These are phyloP conservation scores for Lepetodrilus schrolli DNA, from an alignment of 2,888 invertebrate genomes.

Conservation along the genomic window DNA sequence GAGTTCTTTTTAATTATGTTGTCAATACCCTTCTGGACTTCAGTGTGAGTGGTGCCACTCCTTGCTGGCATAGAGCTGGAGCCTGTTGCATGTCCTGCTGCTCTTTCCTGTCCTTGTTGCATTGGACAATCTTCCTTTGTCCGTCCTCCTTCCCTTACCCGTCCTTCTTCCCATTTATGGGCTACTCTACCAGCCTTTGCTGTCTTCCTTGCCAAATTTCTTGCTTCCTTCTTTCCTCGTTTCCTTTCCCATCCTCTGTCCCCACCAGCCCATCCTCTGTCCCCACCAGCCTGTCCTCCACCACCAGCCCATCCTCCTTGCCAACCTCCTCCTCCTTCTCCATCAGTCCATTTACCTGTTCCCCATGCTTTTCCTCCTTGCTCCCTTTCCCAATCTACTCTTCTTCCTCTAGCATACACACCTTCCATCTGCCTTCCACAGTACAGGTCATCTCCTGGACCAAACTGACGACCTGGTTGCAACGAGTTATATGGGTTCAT, in stretches of 20 bases:
- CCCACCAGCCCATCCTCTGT: background rate
- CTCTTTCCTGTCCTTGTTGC: background rate
- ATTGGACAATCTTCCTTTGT: background rate
- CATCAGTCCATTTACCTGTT: conserved; percentile 9
- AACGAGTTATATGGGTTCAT: too few relatives aligned
- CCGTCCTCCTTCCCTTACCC: background rate
- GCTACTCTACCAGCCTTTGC: conserved; percentile 22
- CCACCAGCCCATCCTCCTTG: background rate
- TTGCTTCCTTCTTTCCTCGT: conserved; percentile 20
- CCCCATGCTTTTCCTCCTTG: background rate
- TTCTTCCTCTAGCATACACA: background rate
- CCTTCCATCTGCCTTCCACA: too few relatives aligned
- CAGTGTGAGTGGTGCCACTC: background rate
- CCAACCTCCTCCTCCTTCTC: conserved; percentile 25
- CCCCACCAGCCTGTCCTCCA: background rate
- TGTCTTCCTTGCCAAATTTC: conserved; percentile 24
- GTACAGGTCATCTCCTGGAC: too few relatives aligned
- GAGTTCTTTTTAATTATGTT: conserved; percentile 44
- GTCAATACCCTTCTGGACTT: conserved; percentile 41
- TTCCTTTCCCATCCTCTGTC: background rate
- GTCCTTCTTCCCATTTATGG: background rate
- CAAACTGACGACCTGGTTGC: too few relatives aligned
- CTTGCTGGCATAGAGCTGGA: conserved; percentile 34
- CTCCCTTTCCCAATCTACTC: background rate
- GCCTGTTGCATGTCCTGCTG: conserved; percentile 23